Evolutionary conservation across 2,888 invertebrate species (phyloP).

Genomic region (Chrysolina oricalcia): DNA sequence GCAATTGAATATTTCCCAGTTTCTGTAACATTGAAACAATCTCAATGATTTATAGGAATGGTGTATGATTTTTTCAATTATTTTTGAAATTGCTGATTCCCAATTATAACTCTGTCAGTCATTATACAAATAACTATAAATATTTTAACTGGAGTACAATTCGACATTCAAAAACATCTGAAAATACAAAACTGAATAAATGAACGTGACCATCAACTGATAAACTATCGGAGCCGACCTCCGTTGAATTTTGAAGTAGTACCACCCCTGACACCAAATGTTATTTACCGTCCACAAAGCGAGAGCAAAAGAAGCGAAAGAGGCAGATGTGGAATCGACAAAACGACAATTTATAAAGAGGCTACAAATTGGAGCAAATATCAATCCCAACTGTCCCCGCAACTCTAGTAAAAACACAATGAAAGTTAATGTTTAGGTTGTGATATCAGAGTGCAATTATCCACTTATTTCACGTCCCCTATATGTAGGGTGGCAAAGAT

Average conservation of each 20-base stretch:
- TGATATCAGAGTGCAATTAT: slow-evolving; percentile 27
- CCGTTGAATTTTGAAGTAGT: background rate
- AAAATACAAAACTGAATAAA: no score
- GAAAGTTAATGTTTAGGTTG: slow-evolving; percentile 17
- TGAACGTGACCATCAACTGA: no score
- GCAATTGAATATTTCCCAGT: no score
- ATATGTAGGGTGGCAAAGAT: slow-evolving; percentile 35
- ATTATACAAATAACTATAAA: no score
- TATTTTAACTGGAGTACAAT: no score
- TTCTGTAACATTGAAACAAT: no score
- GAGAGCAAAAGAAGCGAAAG: background rate
- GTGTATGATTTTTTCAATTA: background rate
- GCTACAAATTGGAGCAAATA: slow-evolving; percentile 12
- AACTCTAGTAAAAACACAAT: background rate
- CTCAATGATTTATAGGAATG: no score
- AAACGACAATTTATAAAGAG: background rate
- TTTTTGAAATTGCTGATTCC: no score
- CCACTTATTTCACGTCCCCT: slow-evolving; percentile 23
- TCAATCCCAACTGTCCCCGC: background rate
- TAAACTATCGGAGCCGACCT: background rate
- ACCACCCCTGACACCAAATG: background rate
- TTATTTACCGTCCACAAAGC: background rate
- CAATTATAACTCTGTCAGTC: no score
- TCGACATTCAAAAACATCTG: no score
- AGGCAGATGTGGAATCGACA: background rate